Evolutionary conservation across 2,113 vertebrate species (phyloP), one percentile per base, ranked within the genome.

Genomic region (Takifugu bimaculatus): DNA sequence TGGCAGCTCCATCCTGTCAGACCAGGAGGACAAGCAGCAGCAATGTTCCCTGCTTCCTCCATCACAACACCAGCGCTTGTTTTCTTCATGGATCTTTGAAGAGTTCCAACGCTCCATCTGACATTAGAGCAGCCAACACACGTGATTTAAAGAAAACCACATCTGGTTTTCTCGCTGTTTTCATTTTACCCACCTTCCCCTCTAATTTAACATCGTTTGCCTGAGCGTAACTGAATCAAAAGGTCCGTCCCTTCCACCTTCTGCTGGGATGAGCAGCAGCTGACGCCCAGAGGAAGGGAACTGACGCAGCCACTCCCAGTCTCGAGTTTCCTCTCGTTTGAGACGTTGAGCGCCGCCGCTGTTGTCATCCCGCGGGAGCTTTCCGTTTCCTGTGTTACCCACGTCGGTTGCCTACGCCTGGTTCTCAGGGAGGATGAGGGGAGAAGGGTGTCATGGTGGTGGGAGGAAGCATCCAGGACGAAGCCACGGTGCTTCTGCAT

Each of bases 351-450:
- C 2, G 6, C 25, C 25, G 12, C 55, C 76, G 53, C 53, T 72
- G 48, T 66, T 65, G 60, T 81, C 58, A 62, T 75, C 54, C 63
- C 68, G 75, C 65, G 62, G 75, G 66, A 76, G 60, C 56, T 75
- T 54, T 63, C 54, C 51, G 43, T 60, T 74, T 80, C 74, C 82
- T 73, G 66, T 39, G 74, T 77, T 75, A 80, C 77, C 78, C 68
- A 80, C 66, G 70, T 82, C 68, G 70, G 29, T 62, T 69, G 74
- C 72, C 68, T 74, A 68, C 60, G 32, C 58, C 52, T 45, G 43
- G 11, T 47, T 56, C 50, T 20, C 43, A 64, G 65, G 12, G 13
- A 68, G 52, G 57, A 58, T 2, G 15, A 50, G 56, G 68, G 65
- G 52, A 57, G 68, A 75, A 60, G 52, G 69, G 42, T 75, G 50